Base-by-base conservation (phyloP, 2,888 invertebrate species). In the Amiota mariae region DNA sequence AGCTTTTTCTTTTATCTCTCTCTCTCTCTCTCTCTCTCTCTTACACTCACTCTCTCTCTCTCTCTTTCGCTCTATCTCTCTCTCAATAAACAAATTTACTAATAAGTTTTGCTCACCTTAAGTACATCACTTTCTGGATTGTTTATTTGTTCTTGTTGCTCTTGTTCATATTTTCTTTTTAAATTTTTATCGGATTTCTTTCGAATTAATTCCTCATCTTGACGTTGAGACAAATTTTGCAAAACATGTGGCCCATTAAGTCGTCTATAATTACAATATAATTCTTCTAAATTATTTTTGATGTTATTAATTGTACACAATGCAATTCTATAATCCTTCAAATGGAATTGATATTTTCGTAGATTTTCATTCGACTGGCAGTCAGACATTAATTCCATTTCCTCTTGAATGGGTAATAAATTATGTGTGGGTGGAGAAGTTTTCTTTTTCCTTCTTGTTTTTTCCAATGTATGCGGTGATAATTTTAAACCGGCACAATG, bases 241-340 rank as follows among this genome's bases (percentile, higher is more conserved):
- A 66, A 20, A 10, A 1, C 9, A 15, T 10, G 0, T 4, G 49
- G 15, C 15, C 47, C 48, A 66, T 20, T 20, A 4, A 66, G 20
- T 49, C 20, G 10, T 0, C 15, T 8, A 12, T 66, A 66, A 3
- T 3, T n/a, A 2, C 4, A 1, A 20, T 66, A 49, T n/a, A 18
- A 18, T 48, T 18, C 0, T 9, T 8, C 11, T 12, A 66, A 12
- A 66, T 48, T 10, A 49, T 15, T 18, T 15, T 1, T 18, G n/a
- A 15, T 36, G 11, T 48, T 15, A 4, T 48, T 11, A 10, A 1
- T 6, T 66, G 6, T 48, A 2, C 13, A 8, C 18, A 48, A 13
- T 18, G 66, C 48, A 49, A 66, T 66, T 20, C 66, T 3, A 48
- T 66, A 66, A 36, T 66, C 12, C 8, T 66, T n/a, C 18, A 66